phyloP scores from a whole-genome alignment of 2,113 vertebrate species.

The Clarias magur region DNA sequence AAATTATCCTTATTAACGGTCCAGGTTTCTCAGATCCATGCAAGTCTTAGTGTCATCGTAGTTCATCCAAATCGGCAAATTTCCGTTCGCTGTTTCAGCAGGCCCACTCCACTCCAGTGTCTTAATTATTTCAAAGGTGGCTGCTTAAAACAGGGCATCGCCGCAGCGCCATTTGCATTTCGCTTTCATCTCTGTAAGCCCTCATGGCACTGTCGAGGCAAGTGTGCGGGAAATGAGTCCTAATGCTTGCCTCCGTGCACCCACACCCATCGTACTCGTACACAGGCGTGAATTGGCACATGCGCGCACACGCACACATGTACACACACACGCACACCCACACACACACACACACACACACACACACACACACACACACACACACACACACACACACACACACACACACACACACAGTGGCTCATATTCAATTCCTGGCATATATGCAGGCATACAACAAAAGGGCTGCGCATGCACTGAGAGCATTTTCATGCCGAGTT shows the following conservation, averaged over 20 bases:
- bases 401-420: conserved; percentile 38
- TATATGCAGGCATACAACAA: conserved; percentile 24
- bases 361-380: not conserved
- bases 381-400: conserved; percentile 23
- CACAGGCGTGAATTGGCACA: not conserved
- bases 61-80: not conserved
- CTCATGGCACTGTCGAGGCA: conserved; percentile 62
- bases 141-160: conserved; percentile 55
- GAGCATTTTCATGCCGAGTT: conserved; percentile 20
- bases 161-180: conserved; percentile 67
- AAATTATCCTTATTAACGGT: not conserved
- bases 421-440: conserved; percentile 13
- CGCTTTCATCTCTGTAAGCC: conserved; percentile 68
- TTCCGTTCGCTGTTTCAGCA: not conserved
- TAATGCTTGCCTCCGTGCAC: conserved; percentile 60
- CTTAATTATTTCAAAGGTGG: conserved; percentile 72
- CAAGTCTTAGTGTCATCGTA: not conserved
- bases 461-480: not conserved
- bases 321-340: conserved; percentile 26
- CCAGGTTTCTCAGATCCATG: not conserved
- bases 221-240: conserved; percentile 69
- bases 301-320: not conserved
- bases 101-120: conserved; percentile 53
- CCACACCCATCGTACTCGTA: conserved; percentile 43
- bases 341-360: conserved; percentile 41